A percentile compares a stretch with the other conserved stretches of the same genome.
These are phyloP conservation scores for Conopomorpha cramerella DNA, from an alignment of 1,140 invertebrate species.

Conservation along the genomic window DNA sequence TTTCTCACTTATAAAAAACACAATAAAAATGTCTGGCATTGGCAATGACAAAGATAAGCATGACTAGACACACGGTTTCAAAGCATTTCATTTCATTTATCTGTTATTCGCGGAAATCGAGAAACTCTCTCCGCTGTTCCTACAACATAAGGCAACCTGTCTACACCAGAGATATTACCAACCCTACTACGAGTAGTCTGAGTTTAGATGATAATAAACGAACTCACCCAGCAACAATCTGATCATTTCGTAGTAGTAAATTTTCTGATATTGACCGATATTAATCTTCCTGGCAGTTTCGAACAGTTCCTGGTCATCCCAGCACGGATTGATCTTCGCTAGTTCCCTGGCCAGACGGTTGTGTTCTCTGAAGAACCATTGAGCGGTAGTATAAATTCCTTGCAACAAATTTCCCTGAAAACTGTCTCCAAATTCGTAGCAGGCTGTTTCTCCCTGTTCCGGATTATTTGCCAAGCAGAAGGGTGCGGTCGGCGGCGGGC, in stretches of 20 bases:
- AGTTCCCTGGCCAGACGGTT: slow-evolving; percentile 66
- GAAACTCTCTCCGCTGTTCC: no score
- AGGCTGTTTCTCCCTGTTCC: slow-evolving; percentile 7
- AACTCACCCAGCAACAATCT: slow-evolving; percentile 56
- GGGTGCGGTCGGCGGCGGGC: not conserved
- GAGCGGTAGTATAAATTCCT: slow-evolving; percentile 3
- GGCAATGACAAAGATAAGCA: no score
- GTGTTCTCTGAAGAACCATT: slow-evolving; percentile 66
- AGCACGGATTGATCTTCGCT: slow-evolving; percentile 62
- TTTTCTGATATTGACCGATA: slow-evolving; percentile 63
- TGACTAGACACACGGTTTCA: no score
- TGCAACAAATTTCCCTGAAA: slow-evolving; percentile 4
- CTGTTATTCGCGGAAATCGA: no score
- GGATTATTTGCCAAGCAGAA: slow-evolving; percentile 6
- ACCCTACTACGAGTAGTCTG: no score
- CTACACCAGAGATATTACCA: no score
- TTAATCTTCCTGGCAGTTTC: slow-evolving; percentile 67
- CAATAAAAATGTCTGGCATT: no score
- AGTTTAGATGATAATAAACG: not conserved
- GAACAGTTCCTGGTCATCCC: slow-evolving; percentile 65
- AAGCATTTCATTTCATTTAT: no score
- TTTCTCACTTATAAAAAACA: no score
- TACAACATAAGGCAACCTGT: no score
- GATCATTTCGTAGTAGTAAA: slow-evolving; percentile 65
- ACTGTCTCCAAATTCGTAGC: slow-evolving; percentile 12